These are phyloP conservation scores for Brachypteracias leptosomus DNA, from an alignment of 2,113 vertebrate species.

Conservation along the genomic window DNA sequence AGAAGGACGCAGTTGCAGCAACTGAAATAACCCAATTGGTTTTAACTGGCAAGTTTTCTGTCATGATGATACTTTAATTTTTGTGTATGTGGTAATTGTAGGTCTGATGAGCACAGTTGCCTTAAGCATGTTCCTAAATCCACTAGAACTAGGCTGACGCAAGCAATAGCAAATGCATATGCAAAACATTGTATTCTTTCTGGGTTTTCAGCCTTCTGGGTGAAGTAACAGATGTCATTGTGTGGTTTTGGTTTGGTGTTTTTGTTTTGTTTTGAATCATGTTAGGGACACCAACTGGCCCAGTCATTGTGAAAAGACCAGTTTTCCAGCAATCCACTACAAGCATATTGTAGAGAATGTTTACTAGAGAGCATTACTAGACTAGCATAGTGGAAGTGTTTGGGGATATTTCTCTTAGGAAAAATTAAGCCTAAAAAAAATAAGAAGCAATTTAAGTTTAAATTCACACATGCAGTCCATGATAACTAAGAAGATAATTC, in stretches of 20 bases:
- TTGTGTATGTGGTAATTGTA: background rate
- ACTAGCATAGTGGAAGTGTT: background rate
- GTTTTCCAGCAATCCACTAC: background rate
- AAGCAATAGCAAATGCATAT: background rate
- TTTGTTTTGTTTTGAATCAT: too few species aligned
- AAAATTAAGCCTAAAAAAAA: background rate
- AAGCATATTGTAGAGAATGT: background rate
- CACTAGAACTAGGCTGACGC: background rate
- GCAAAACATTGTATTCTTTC: background rate
- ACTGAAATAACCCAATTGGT: accelerated
- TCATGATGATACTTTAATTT: background rate
- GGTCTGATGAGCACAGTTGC: background rate
- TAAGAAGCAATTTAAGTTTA: background rate
- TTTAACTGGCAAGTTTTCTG: background rate
- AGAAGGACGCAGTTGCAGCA: background rate
- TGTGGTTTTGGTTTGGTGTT: too few species aligned
- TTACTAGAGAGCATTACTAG: background rate
- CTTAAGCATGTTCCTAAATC: background rate
- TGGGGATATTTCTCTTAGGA: background rate
- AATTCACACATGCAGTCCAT: background rate
- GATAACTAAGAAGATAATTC: too few species aligned
- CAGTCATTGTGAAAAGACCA: background rate
- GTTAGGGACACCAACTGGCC: background rate
- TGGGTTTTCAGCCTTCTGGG: background rate
- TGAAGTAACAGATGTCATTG: background rate